Base-by-base conservation (phyloP, 2,113 vertebrate species). In the Scytalopus superciliaris region DNA sequence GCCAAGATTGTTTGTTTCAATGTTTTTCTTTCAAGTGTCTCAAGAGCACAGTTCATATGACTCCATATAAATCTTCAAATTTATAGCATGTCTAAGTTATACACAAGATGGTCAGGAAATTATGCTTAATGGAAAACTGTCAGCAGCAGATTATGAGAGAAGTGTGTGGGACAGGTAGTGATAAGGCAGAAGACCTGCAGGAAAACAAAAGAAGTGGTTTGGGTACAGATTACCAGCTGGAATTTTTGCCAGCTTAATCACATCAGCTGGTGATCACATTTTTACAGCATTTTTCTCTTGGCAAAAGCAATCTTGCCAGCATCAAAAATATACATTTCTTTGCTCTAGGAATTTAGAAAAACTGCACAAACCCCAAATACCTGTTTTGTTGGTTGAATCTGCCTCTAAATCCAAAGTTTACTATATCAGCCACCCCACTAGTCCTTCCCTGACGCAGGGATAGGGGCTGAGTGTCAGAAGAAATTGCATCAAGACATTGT, bases 51-150 rank as follows among this genome's bases (percentile, higher is more conserved):
- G 86, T 90, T 94, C 79, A 87, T 81, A 78, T 3, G 4, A 89
- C 88, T 84, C 92, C 69, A 44, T 33, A 96, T 96, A 96, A 96
- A 96, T 96, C 96, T 92, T 57, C 42, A 68, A 19, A 96, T 93
- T 93, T 96, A 93, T 77, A 89, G 68, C 82, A 78, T 45, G 68
- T 94, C 90, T 84, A 90, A 75, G 88, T 79, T 93, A 93, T 57
- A 94, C 74, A 93, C 85, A 96, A 90, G 93, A 96, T 95, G 92
- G 79, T 93, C 93, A 92, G 96, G 92, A 96, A 96, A 96, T 93
- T 35, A 84, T 92, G 44, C 76, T 75, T 93, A 94, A 93, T 64
- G 86, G 93, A 86, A 90, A 95, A 92, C 88, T 96, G 93, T 96
- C 94, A 97, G 83, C 88, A 75, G 83, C 50, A 87, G 80, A 95